Percentiles rank a stretch among this genome's conserved stretches.
Evolutionary conservation across 2,113 vertebrate genomes (phyloP).

Genomic region (Theristicus caerulescens): DNA sequence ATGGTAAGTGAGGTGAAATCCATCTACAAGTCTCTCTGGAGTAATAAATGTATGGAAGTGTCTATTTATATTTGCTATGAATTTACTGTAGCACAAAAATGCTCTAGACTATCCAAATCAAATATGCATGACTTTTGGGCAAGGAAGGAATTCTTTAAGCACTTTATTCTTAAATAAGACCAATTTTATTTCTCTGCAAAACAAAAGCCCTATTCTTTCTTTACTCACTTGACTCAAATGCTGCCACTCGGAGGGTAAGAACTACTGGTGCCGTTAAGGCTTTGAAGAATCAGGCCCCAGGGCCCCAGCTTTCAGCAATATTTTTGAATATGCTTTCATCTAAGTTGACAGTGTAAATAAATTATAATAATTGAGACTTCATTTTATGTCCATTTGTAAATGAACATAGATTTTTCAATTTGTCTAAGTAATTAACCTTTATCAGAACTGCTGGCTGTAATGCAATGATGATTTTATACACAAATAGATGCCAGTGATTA

Average conservation of each 20-base stretch:
- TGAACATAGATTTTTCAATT: slow-evolving; percentile 77
- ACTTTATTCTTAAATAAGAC: neutral
- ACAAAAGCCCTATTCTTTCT: neutral
- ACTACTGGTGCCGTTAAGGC: neutral
- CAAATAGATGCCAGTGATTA: neutral
- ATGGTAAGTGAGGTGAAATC: slow-evolving; percentile 70
- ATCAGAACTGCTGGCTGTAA: slow-evolving; percentile 25
- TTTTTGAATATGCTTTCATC: slow-evolving; percentile 47
- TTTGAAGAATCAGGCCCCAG: slow-evolving; percentile 41
- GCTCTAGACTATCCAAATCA: slow-evolving; percentile 21
- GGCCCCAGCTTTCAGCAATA: slow-evolving; percentile 54
- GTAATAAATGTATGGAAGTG: slow-evolving; percentile 55
- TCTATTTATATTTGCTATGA: slow-evolving; percentile 50
- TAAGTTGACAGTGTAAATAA: slow-evolving; percentile 71
- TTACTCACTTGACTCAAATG: neutral
- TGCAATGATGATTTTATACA: neutral
- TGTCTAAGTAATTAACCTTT: slow-evolving; percentile 73
- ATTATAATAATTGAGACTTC: slow-evolving; percentile 67
- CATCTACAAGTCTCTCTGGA: slow-evolving; percentile 48
- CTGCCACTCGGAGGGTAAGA: neutral
- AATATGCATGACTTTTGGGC: slow-evolving; percentile 28
- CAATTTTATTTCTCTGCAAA: neutral
- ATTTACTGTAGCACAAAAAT: slow-evolving; percentile 32
- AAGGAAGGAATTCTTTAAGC: neutral
- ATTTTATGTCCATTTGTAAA: slow-evolving; percentile 81